Evolutionary conservation across 2,113 vertebrate species (phyloP).

Genomic region (Microcebus lehilahytsara): DNA sequence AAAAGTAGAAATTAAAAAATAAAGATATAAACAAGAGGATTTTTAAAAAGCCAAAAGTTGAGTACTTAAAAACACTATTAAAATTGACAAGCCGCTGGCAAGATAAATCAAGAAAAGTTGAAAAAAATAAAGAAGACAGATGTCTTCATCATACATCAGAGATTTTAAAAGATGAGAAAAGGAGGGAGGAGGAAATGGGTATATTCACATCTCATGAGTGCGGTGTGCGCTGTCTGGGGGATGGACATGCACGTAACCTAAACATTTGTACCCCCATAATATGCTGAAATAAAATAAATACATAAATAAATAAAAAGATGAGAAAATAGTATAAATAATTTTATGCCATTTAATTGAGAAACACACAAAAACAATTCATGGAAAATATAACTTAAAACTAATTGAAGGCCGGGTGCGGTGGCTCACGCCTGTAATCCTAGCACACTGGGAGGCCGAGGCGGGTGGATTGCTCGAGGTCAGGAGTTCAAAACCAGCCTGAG

Average conservation of each 20-base stretch:
- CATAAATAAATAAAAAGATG: not conserved
- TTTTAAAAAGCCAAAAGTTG: not conserved
- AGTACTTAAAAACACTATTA: not conserved
- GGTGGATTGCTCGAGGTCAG: too few species aligned
- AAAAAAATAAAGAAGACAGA: not conserved
- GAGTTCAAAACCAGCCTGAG: too few species aligned
- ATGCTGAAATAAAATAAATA: too few species aligned
- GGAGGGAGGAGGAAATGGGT: too few species aligned
- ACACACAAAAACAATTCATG: not conserved
- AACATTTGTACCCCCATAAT: too few species aligned
- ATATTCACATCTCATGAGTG: too few species aligned
- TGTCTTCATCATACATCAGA: not conserved
- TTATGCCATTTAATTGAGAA: conserved; percentile 18
- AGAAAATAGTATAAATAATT: not conserved
- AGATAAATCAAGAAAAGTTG: not conserved
- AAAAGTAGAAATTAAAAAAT: too few species aligned
- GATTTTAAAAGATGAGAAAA: not conserved
- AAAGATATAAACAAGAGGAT: not conserved
- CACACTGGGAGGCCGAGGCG: too few species aligned
- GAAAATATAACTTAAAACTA: conserved; percentile 12
- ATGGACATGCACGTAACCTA: too few species aligned
- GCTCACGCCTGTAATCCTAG: too few species aligned
- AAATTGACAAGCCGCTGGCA: not conserved
- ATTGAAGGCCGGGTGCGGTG: not conserved
- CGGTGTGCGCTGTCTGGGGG: too few species aligned